Evolutionary conservation across 23 tunicate genomes (phyloP), one percentile per base, ranked within the genome.

Genomic region (Trididemnum miniatum): DNA sequence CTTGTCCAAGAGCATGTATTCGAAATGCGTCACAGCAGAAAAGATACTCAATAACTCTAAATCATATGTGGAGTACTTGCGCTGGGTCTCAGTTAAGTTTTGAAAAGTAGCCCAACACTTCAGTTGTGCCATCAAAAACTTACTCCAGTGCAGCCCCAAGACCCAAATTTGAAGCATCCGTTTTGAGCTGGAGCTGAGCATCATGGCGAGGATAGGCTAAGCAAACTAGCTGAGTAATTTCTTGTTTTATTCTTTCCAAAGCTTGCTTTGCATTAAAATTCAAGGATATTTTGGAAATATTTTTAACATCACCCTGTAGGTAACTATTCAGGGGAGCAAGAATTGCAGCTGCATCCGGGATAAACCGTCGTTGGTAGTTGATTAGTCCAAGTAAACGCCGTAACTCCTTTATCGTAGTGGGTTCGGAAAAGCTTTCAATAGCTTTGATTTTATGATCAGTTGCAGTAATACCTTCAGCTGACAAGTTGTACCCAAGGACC

Each of bases 101-200:
- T 5, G 87, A 83, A 50, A 54, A 83, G 71, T 64, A 83, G 25
- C 34, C 71, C 23, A 83, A 64, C 34, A 73, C 78, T 59, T 36
- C 29, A 30, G 38, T 30, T 1, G 52, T 20, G 24, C 87, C 87
- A 0, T 83, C 50, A 24, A 35, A 40, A 3, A 23, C 28, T 38
- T 83, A 75, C 32, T 83, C 87, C 32, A 83, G 51, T 52, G 26
- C 20, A 35, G 52, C 87, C 22, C 80, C 87, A 34, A 81, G 27
- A 1, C 76, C 85, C 26, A 20, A 22, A 28, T 28, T 1, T 0
- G 76, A 65, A 29, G 85, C 85, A 38, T 81, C 85, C 2, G 62
- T 39, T 31, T 25, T 23, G 25, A 81, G 52, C 0, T 29, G 35
- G 31, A 65, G 60, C 26, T 60, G 34, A 1, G 76, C 85, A 29